These are phyloP conservation scores for Microtus agrestis DNA, from an alignment of 2,797 vertebrate species.

Conservation along the genomic window DNA sequence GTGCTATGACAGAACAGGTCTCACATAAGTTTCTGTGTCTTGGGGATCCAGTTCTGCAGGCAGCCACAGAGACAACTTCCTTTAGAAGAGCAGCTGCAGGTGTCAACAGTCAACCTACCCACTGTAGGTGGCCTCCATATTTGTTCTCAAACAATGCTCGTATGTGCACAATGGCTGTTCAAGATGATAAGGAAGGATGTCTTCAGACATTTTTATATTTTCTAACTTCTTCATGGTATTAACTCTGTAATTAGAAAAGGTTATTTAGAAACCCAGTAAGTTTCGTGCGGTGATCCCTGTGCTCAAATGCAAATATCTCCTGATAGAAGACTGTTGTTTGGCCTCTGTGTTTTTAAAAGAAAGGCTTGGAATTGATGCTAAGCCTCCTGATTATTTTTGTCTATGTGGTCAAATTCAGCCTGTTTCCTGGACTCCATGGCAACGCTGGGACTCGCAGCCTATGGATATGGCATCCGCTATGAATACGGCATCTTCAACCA, in stretches of 20 bases:
- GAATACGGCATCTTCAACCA: slow-evolving; percentile 99
- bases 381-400: neutral
- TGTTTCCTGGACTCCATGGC: slow-evolving; percentile 95
- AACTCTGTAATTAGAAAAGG: slow-evolving; percentile 31
- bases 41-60: neutral
- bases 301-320: slow-evolving; percentile 22
- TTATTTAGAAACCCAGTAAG: slow-evolving; percentile 42
- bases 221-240: slow-evolving; percentile 5
- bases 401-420: slow-evolving; percentile 78
- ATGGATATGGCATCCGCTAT: slow-evolving; percentile 98
- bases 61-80: neutral
- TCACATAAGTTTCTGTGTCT: neutral
- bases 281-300: neutral
- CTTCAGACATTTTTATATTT: slow-evolving; percentile 10
- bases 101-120: neutral
- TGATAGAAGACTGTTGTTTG: neutral
- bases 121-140: neutral
- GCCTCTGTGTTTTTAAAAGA: slow-evolving; percentile 2
- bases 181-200: neutral
- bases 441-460: slow-evolving; percentile 96
- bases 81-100: neutral
- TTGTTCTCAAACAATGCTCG: neutral
- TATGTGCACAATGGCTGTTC: neutral
- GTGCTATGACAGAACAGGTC: neutral
- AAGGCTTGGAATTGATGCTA: neutral